Percentiles rank a stretch among this genome's conserved stretches.
Evolutionary conservation across 2,797 vertebrate species (phyloP).

Genomic region (Falco naumanni): DNA sequence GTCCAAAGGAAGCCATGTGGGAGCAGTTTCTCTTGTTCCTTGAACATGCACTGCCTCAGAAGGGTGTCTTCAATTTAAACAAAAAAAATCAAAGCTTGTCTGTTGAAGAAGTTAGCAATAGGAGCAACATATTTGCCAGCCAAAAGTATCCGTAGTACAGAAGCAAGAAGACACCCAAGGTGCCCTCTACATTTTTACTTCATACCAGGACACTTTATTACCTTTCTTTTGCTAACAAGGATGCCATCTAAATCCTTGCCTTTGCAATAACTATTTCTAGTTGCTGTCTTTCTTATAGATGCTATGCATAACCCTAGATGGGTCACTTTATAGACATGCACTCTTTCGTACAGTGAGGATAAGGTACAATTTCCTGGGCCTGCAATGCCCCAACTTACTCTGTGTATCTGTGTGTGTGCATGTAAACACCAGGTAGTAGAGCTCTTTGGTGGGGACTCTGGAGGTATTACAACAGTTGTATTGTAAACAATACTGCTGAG

Average conservation of each 20-base stretch:
- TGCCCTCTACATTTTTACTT: neutral
- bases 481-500: neutral
- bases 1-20: neutral
- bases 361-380: neutral
- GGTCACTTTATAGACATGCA: neutral
- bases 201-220: neutral
- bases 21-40: neutral
- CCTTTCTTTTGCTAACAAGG: neutral
- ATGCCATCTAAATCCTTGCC: neutral
- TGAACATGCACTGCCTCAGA: neutral
- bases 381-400: neutral
- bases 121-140: neutral
- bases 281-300: neutral
- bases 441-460: neutral
- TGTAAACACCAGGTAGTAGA: neutral
- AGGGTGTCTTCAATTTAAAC: neutral
- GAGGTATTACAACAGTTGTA: neutral
- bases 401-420: too few species aligned
- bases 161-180: neutral
- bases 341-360: neutral
- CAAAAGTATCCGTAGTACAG: neutral
- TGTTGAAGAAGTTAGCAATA: neutral
- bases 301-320: neutral
- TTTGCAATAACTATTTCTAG: neutral
- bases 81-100: neutral